Conservation (phyloP, 1,140 invertebrate genomes). For the Leucophenga varia region DNA sequence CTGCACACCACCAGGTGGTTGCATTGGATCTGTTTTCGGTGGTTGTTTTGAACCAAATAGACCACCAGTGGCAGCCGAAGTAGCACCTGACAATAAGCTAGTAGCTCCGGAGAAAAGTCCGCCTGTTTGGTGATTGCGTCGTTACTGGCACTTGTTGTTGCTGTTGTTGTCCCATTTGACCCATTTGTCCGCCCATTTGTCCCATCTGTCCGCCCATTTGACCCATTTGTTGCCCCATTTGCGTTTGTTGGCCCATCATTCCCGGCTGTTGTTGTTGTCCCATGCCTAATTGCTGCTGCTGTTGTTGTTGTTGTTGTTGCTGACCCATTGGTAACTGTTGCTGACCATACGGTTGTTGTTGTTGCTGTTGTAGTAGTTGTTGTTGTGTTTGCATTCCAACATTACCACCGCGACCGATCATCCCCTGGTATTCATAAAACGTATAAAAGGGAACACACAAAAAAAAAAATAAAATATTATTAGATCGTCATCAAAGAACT, state of each 20-base stretch:
- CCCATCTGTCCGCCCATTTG: slow-evolving; percentile 44
- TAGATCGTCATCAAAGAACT: no score
- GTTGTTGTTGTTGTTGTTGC: slow-evolving; percentile 48
- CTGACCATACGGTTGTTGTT: slow-evolving; percentile 47
- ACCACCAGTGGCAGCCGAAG: slow-evolving; percentile 57
- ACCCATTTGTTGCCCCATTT: slow-evolving; percentile 40
- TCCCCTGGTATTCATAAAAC: slow-evolving; percentile 61
- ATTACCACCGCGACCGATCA: slow-evolving; percentile 66
- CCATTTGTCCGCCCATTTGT: slow-evolving; percentile 51
- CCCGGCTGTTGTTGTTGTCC: slow-evolving; percentile 46
- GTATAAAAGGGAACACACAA: no score
- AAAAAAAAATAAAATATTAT: no score
- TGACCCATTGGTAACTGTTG: slow-evolving; percentile 52
- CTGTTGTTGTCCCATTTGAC: slow-evolving; percentile 48
- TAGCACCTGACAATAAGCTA: slow-evolving; percentile 56
- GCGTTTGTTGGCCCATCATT: slow-evolving; percentile 29
- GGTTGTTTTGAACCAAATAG: slow-evolving; percentile 56
- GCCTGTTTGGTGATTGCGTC: slow-evolving; percentile 43
- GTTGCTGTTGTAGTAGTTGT: slow-evolving; percentile 50
- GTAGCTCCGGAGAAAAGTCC: slow-evolving; percentile 55
- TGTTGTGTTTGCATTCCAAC: slow-evolving; percentile 59
- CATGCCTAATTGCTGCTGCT: slow-evolving; percentile 39
- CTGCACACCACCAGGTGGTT: slow-evolving; percentile 54
- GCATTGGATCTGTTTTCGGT: slow-evolving; percentile 55
- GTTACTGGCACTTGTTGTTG: slow-evolving; percentile 46